phyloP scores from a whole-genome alignment of 1,140 invertebrate genomes.

The Phthorimaea operculella region DNA sequence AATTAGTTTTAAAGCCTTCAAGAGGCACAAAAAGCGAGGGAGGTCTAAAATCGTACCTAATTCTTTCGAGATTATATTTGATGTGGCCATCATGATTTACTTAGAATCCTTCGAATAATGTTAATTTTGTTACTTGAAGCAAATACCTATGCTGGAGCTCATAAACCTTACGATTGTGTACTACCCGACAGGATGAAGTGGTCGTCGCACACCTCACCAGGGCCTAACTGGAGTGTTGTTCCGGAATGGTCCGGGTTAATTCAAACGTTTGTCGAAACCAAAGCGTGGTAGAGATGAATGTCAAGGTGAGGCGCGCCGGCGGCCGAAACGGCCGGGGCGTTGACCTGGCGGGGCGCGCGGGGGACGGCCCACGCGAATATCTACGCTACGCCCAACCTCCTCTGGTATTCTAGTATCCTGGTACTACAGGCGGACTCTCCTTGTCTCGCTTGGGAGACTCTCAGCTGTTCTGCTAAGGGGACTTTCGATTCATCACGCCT shows the following conservation, averaged over 20 bases:
- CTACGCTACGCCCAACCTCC: slow-evolving; percentile 51
- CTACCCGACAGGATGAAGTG: slow-evolving; percentile 8
- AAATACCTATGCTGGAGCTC: not conserved
- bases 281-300: slow-evolving; percentile 63
- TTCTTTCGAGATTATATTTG: no score
- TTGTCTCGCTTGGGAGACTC: not conserved
- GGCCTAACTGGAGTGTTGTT: slow-evolving; percentile 22
- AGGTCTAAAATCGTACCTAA: no score
- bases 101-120: no score
- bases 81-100: no score
- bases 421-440: slow-evolving; percentile 29
- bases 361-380: slow-evolving; percentile 62
- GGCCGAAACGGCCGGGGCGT: slow-evolving; percentile 60
- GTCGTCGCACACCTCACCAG: slow-evolving; percentile 12
- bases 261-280: slow-evolving; percentile 57
- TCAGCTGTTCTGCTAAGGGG: not conserved
- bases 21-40: no score
- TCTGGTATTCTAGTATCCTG: slow-evolving; percentile 45
- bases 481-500: not conserved
- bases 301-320: slow-evolving; percentile 66
- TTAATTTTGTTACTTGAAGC: no score
- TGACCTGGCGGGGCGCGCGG: slow-evolving; percentile 43
- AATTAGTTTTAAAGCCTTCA: no score
- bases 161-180: not conserved
- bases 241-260: slow-evolving; percentile 42